Evolutionary conservation across 2,888 invertebrate species (phyloP).

Genomic region (Acanthacorydalis orientalis): DNA sequence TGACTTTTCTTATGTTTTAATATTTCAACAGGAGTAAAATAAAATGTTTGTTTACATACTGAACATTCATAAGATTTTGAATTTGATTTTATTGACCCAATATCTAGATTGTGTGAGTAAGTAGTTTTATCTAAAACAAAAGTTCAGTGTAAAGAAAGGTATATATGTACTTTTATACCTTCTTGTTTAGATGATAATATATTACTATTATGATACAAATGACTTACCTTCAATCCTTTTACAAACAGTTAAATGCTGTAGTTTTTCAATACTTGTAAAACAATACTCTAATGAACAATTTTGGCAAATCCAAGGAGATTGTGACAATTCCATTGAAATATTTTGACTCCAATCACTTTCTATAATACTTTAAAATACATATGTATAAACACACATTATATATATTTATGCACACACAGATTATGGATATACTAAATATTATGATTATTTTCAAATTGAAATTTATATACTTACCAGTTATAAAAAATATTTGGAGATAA

Average conservation of each 20-base stretch:
- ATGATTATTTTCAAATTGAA: too few relatives aligned
- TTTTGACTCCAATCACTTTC: slow-evolving; percentile 52
- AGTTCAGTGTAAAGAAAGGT: not conserved
- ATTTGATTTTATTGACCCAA: not conserved
- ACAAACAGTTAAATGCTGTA: slow-evolving; percentile 53
- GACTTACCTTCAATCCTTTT: slow-evolving; percentile 8
- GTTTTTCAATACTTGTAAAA: slow-evolving; percentile 47
- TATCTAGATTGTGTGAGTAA: not conserved
- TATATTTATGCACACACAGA: too few relatives aligned
- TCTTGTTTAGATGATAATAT: not conserved
- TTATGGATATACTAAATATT: too few relatives aligned
- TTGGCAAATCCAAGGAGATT: slow-evolving; percentile 54
- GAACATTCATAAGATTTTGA: slow-evolving; percentile 42
- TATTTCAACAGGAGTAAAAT: slow-evolving; percentile 67
- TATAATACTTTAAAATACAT: slow-evolving; percentile 31
- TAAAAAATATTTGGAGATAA: slow-evolving; percentile 71
- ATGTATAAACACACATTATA: too few relatives aligned
- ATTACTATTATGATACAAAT: too few relatives aligned
- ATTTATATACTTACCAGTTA: slow-evolving; percentile 45
- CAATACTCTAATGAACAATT: slow-evolving; percentile 46
- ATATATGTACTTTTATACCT: not conserved
- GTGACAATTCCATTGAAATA: slow-evolving; percentile 38
- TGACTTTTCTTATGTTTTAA: slow-evolving; percentile 65
- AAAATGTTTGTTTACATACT: slow-evolving; percentile 47
- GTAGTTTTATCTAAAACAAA: not conserved